These are phyloP conservation scores for Drosophila recens DNA, from an alignment of 2,888 invertebrate genomes.

Conservation along the genomic window DNA sequence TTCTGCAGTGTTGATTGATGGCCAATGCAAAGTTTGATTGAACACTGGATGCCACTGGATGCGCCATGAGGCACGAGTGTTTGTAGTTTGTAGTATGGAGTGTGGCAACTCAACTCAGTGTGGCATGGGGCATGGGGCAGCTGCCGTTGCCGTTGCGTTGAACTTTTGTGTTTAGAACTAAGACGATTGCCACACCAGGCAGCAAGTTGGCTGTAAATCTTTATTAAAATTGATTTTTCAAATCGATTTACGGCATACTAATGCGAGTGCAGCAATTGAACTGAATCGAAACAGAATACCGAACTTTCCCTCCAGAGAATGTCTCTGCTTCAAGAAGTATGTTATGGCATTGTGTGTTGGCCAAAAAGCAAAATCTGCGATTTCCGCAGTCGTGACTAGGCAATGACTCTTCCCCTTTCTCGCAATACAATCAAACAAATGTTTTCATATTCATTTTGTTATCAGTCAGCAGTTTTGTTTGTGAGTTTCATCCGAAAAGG, in stretches of 20 bases:
- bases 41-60: slow-evolving; percentile 46
- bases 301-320: neutral
- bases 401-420: slow-evolving; percentile 10
- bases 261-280: slow-evolving; percentile 25
- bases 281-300: neutral
- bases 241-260: slow-evolving; percentile 46
- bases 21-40: slow-evolving; percentile 75
- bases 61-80: slow-evolving; percentile 5
- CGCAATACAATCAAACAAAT: slow-evolving; percentile 21
- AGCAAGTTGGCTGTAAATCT: slow-evolving; percentile 48
- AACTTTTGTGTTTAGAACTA: slow-evolving; percentile 38
- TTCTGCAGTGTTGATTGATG: slow-evolving; percentile 64
- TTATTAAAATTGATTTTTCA: slow-evolving; percentile 54
- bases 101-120: neutral
- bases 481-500: neutral
- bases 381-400: slow-evolving; percentile 10
- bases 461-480: slow-evolving; percentile 18
- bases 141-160: slow-evolving; percentile 19
- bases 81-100: neutral
- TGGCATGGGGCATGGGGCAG: neutral
- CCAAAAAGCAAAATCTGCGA: neutral
- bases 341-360: neutral
- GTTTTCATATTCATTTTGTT: slow-evolving; percentile 19
- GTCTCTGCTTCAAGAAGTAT: neutral
- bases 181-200: slow-evolving; percentile 33